Base-by-base conservation (phyloP, 1,140 invertebrate species). In the Drosophila leontia region DNA sequence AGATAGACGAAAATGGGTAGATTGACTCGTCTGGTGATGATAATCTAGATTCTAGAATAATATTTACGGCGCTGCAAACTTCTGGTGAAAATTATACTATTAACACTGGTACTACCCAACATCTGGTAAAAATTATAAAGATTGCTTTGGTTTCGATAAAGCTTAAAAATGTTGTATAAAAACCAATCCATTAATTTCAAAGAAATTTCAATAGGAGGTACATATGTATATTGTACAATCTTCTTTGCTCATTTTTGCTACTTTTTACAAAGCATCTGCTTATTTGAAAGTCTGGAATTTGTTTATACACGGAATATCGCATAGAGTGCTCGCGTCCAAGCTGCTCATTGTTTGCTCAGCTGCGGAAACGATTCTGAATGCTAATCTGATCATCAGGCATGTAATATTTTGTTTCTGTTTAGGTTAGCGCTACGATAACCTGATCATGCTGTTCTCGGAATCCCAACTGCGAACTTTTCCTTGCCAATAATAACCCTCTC, bases 341-440 rank as follows among this genome's bases (percentile, higher is more conserved):
- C 42, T 44, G 11, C 26, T n/a, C 44, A 23, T 42, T 78, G 58
- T 79, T 76, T 83, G 58, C 9, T 13, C 65, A 83, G 81, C 81
- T 83, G 78, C 17, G 59, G 37, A 68, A 61, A 34, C 29, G n/a
- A 59, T 58, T 62, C 15, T 13, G 58, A 45, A 39, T 56, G 58
- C 19, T 57, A 48, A 50, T 61, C 48, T 13, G 32, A 56, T 44
- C 13, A 1, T 23, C n/a, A n/a, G 11, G 29, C 15, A 41, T 41
- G 29, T 41, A n/a, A 12, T 55, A 7, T 23, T 9, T 23, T 23
- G n/a, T n/a, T 55, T 23, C 37, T 12, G 8, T n/a, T n/a, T 37
- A 9, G 51, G 15, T 61, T 58, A 60, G 64, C 56, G 41, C 61
- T 69, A 72, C 48, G 47, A 41, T 39, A 51, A 78, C 78, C 74